phyloP scores from a whole-genome alignment of 2,113 vertebrate species.

The Hippocampus guttulatus region DNA sequence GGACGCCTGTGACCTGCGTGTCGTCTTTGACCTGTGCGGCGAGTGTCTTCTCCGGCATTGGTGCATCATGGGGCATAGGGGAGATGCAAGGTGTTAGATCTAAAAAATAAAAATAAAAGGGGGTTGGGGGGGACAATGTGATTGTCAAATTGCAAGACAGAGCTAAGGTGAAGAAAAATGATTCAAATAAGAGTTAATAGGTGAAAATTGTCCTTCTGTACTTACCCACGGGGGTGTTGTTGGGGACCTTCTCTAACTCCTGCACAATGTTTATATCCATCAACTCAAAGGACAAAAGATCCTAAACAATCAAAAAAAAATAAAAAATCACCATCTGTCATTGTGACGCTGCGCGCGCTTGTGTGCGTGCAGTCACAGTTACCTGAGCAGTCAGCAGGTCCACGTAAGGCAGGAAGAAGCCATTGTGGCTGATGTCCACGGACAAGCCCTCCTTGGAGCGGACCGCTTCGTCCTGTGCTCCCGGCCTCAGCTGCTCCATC shows the following conservation, averaged over 20 bases:
- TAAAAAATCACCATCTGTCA: neutral
- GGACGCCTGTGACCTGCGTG: constrained; percentile 70
- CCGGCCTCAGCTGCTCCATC: constrained; percentile 54
- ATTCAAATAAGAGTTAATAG: neutral
- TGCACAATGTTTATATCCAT: constrained; percentile 96
- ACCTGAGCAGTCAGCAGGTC: constrained; percentile 95
- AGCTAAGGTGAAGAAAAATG: neutral
- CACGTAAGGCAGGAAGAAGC: constrained; percentile 89
- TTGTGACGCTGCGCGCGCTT: neutral
- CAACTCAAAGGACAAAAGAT: constrained; percentile 93
- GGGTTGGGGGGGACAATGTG: constrained; percentile 23
- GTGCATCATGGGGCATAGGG: constrained; percentile 80
- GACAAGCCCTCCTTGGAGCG: constrained; percentile 34
- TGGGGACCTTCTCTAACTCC: constrained; percentile 91
- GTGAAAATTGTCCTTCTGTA: neutral
- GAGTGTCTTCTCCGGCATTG: constrained; percentile 76
- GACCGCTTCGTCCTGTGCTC: constrained; percentile 47
- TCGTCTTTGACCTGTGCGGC: constrained; percentile 77
- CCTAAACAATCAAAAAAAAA: constrained; percentile 54
- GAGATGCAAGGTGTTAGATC: constrained; percentile 93
- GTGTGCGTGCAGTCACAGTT: neutral
- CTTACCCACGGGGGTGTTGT: constrained; percentile 91
- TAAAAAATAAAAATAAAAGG: constrained; percentile 42
- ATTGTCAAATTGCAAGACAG: neutral
- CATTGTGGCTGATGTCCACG: constrained; percentile 70